Evolutionary conservation across 2,797 vertebrate species (phyloP).

Genomic region (Masticophis lateralis): DNA sequence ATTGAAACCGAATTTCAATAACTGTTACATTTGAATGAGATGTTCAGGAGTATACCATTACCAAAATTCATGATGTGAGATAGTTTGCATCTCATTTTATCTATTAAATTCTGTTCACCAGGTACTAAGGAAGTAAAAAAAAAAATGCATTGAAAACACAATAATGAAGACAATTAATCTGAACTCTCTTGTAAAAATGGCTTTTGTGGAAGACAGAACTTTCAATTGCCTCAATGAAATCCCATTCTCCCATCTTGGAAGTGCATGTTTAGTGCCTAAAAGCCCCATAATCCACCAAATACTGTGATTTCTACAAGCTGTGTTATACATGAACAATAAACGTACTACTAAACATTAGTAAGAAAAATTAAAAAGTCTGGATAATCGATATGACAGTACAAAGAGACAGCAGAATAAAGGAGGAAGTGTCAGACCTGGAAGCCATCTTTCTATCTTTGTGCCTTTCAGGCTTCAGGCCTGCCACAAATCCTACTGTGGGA

Average conservation of each 20-base stretch:
- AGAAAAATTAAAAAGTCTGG: neutral
- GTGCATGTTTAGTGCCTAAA: neutral
- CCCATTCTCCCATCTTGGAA: neutral
- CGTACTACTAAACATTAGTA: neutral
- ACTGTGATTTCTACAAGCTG: neutral
- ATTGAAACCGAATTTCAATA: neutral
- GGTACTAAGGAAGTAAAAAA: neutral
- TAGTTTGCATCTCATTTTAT: neutral
- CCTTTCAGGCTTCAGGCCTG: no score
- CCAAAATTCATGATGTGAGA: neutral
- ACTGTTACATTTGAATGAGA: neutral
- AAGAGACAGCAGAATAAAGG: neutral
- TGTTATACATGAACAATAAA: neutral
- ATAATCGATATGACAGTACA: neutral
- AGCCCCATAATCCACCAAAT: neutral
- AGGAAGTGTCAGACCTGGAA: no score
- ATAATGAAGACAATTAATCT: neutral
- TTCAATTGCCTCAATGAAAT: neutral
- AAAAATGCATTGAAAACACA: neutral
- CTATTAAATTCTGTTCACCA: neutral
- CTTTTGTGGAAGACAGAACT: neutral
- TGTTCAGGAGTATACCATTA: neutral
- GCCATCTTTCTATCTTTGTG: no score
- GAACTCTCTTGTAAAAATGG: neutral
- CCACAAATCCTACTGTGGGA: no score